phyloP scores from a whole-genome alignment of 1,140 invertebrate genomes.

The Drosophila pandora region DNA sequence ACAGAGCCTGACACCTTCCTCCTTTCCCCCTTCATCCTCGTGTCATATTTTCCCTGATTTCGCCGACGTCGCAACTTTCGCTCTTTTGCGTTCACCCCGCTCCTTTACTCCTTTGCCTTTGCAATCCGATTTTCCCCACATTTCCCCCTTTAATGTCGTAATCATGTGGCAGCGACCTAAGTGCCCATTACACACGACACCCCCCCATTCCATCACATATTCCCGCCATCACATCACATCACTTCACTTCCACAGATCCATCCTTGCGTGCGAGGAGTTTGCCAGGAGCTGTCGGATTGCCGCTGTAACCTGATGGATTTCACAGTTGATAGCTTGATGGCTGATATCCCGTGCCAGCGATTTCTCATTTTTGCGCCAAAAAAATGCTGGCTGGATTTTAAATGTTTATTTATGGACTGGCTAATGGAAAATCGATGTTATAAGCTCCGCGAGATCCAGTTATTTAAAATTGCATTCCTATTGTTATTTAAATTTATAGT shows the following conservation, averaged over 20 bases:
- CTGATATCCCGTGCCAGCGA: conserved; percentile 26
- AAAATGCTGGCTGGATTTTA: not conserved
- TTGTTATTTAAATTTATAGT: not conserved
- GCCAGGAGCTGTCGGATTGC: conserved; percentile 32
- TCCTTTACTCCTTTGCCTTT: not conserved
- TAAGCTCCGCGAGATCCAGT: not conserved
- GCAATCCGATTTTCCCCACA: conserved; percentile 16
- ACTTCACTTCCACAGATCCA: conserved; percentile 1
- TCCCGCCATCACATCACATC: not conserved
- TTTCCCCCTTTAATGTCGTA: conserved; percentile 49
- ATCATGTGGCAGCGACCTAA: conserved; percentile 55
- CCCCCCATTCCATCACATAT: not conserved
- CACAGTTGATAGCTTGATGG: conserved; percentile 37
- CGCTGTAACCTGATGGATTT: conserved; percentile 42
- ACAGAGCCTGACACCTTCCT: not conserved
- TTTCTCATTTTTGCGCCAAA: conserved; percentile 21
- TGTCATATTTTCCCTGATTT: conserved; percentile 39
- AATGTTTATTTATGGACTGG: not conserved
- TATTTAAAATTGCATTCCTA: not conserved
- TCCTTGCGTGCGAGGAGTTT: conserved; percentile 25
- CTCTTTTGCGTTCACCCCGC: conserved; percentile 16
- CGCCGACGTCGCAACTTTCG: conserved; percentile 36
- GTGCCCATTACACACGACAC: conserved; percentile 52
- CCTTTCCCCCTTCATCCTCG: not conserved
- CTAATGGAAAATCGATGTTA: conserved; percentile 25